Evolutionary conservation across 2,113 vertebrate species (phyloP).

Genomic region (Pelusios castaneus): DNA sequence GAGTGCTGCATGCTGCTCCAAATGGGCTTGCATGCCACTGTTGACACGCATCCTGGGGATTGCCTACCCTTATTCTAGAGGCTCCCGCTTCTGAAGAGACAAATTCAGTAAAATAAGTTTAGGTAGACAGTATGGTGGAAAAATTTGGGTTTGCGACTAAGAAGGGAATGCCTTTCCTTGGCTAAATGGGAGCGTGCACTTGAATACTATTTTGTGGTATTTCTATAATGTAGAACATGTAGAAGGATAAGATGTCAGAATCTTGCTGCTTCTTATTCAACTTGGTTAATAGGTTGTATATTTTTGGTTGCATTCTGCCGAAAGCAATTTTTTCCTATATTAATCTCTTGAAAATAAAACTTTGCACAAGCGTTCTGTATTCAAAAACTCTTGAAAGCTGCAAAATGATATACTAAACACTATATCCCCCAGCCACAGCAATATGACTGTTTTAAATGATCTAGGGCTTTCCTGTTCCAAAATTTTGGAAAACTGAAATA

Average conservation of each 20-base stretch:
- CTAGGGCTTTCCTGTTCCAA: background rate
- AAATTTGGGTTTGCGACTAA: background rate
- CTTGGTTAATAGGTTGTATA: background rate
- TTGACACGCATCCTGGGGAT: too few relatives aligned
- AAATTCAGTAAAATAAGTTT: background rate
- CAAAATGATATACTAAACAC: background rate
- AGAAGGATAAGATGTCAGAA: rapidly evolving
- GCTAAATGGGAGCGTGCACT: background rate
- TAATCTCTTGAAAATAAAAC: background rate
- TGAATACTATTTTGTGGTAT: background rate
- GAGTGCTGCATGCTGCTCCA: too few relatives aligned
- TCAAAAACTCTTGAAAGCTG: background rate
- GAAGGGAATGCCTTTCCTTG: background rate
- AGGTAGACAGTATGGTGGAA: background rate
- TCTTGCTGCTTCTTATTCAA: background rate
- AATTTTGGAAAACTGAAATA: conserved; percentile 25
- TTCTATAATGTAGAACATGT: background rate
- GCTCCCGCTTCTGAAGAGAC: background rate
- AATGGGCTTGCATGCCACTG: too few relatives aligned
- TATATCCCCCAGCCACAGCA: background rate
- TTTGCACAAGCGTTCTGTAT: background rate
- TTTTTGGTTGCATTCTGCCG: background rate
- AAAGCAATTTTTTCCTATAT: background rate
- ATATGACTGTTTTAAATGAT: conserved; percentile 8
- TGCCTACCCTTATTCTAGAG: background rate